Conservation (phyloP, 2,888 invertebrate species). For the Tanytarsus gracilentus region DNA sequence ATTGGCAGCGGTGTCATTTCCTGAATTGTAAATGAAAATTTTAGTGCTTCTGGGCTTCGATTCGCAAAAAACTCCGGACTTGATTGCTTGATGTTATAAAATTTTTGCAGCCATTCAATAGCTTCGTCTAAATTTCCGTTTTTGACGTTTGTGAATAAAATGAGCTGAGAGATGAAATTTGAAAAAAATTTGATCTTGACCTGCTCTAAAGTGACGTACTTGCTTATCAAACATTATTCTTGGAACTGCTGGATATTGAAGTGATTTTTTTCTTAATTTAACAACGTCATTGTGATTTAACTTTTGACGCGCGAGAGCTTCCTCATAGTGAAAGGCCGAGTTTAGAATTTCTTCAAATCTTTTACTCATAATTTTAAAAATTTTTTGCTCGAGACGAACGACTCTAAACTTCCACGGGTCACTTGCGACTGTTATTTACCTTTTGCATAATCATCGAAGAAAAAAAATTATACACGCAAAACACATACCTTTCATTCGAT, state of each 20-base stretch:
- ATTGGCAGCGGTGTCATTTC: background rate
- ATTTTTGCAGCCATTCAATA: constrained; percentile 44
- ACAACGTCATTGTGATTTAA: constrained; percentile 29
- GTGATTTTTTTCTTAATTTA: constrained; percentile 14
- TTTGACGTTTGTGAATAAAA: constrained; percentile 29
- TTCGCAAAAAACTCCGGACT: constrained; percentile 56
- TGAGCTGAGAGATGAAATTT: constrained; percentile 25
- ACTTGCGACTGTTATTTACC: too few relatives aligned
- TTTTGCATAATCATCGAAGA: too few relatives aligned
- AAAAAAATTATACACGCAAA: too few relatives aligned
- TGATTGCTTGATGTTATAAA: constrained; percentile 50
- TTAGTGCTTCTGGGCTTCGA: constrained; percentile 41
- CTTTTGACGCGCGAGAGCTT: constrained; percentile 28
- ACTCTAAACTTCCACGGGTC: too few relatives aligned
- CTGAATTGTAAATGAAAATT: background rate
- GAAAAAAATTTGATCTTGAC: background rate
- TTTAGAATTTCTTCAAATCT: too few relatives aligned
- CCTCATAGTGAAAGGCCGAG: constrained; percentile 30
- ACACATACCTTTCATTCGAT: too few relatives aligned
- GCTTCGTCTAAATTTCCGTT: constrained; percentile 30
- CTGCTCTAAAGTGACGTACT: background rate
- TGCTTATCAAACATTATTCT: constrained; percentile 31
- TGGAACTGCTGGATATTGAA: constrained; percentile 20
- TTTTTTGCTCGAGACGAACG: too few relatives aligned
- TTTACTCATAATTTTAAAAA: too few relatives aligned